Base-by-base conservation (phyloP, 2,888 invertebrate genomes). In the Sarcophaga carnaria region DNA sequence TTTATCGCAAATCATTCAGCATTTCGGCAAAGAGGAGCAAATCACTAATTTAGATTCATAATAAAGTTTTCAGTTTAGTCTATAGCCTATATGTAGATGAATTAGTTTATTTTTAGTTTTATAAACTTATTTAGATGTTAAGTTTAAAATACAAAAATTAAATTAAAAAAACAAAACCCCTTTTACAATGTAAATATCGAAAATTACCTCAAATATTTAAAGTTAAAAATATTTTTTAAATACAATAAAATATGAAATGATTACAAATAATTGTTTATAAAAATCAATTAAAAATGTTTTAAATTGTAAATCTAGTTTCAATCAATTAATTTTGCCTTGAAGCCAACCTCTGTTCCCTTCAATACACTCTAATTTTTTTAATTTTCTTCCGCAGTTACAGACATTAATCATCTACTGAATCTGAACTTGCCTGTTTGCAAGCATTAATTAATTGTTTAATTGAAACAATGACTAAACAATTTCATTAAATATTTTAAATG, bases 1-100 rank as follows among this genome's bases (percentile, higher is more conserved):
- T 91, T 91, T 97, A 45, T 94, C 94, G 0, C 87, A 91, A 79
- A 91, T 92, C 25, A 75, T 90, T 20, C 86, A 88, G 69, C 91
- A 92, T 80, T 92, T 92, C 70, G 90, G 91, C n/a, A 89, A 90
- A 67, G 70, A 83, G 64, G 89, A 90, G 62, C 22, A 72, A 59
- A 69, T 79, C 45, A 45, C 81, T 45, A 82, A 84, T 37, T 70
- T 71, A 69, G 70, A 85, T 71, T 82, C 74, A 81, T 85, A 85
- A 81, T 85, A 85, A 79, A 70, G 66, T 25, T 67, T 54, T 17
- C 17, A 14, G 4, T 54, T 54, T 54, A 54, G 17, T 20, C 49
- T 67, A 54, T 54, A 14, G 54, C 4, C 17, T 54, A 10, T 37
- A 22, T 22, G 22, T 22, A 77, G 47, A 49, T 72, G 27, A 72